A percentile compares a stretch with the other conserved stretches of the same genome.
phyloP scores from a whole-genome alignment of 2,888 invertebrate species.

The Netelia fuscicornis region DNA sequence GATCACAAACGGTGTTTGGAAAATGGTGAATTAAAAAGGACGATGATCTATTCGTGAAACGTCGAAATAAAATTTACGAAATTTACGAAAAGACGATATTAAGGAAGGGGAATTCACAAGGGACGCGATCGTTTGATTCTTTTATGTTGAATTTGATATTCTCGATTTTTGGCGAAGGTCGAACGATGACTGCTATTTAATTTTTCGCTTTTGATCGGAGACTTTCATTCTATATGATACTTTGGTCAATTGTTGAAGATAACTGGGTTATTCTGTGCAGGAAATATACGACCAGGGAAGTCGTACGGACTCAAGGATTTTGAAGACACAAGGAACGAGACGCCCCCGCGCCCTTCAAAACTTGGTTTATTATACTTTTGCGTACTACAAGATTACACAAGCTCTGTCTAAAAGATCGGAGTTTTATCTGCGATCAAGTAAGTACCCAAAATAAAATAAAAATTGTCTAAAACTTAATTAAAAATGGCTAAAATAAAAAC shows the following conservation, averaged over 20 bases:
- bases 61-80: no score
- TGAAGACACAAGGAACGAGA: conserved; percentile 32
- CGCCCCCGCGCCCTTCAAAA: conserved; percentile 39
- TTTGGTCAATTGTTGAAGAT: conserved; percentile 32
- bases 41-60: no score
- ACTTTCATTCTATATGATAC: neutral
- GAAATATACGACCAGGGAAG: conserved; percentile 28
- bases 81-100: no score
- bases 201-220: neutral
- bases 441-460: no score
- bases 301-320: conserved; percentile 23
- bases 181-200: neutral
- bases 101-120: no score
- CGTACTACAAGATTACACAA: neutral
- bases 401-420: neutral
- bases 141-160: neutral
- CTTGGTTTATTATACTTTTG: neutral
- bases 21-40: no score
- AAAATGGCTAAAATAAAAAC: no score
- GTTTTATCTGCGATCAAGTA: no score
- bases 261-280: conserved; percentile 30
- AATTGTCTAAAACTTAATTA: no score
- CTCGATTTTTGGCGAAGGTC: conserved; percentile 1
- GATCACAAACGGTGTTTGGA: no score
- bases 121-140: neutral